A percentile compares a stretch with the other conserved stretches of the same genome.
phyloP scores from a whole-genome alignment of 2,113 vertebrate species.

The Callithrix jacchus region DNA sequence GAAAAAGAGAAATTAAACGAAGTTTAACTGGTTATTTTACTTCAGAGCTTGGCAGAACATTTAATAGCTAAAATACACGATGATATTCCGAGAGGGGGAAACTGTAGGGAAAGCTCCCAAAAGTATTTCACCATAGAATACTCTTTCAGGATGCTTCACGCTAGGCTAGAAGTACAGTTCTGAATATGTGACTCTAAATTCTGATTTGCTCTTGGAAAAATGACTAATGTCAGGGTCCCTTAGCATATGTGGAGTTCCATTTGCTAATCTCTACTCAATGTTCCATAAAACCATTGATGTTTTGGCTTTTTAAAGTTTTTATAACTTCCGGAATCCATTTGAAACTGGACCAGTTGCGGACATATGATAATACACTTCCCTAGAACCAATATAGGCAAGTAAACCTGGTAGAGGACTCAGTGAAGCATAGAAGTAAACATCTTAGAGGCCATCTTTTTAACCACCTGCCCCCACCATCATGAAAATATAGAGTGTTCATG shows the following conservation, averaged over 20 bases:
- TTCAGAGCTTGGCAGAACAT: conserved; percentile 48
- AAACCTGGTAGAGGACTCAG: neutral
- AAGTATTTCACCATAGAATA: conserved; percentile 2
- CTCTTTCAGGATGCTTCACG: neutral
- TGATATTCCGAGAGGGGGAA: conserved; percentile 23
- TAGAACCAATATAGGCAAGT: neutral
- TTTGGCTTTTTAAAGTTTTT: neutral
- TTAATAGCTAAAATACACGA: conserved; percentile 41
- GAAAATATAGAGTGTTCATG: neutral
- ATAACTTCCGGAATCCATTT: neutral
- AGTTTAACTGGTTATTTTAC: conserved; percentile 67
- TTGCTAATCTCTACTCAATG: neutral
- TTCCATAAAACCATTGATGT: neutral
- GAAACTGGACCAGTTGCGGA: neutral
- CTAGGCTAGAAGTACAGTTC: neutral
- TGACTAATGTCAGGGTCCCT: neutral
- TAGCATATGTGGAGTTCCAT: neutral
- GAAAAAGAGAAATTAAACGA: conserved; percentile 49
- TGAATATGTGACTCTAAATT: neutral
- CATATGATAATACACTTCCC: neutral
- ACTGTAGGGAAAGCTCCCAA: conserved; percentile 31
- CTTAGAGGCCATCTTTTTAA: neutral
- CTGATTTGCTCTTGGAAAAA: neutral
- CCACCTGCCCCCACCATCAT: neutral
- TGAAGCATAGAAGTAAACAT: neutral